Percentiles rank a stretch among this genome's conserved stretches.
Conservation (phyloP, 1,140 invertebrate species). For the Caenorhabditis briggsae region DNA sequence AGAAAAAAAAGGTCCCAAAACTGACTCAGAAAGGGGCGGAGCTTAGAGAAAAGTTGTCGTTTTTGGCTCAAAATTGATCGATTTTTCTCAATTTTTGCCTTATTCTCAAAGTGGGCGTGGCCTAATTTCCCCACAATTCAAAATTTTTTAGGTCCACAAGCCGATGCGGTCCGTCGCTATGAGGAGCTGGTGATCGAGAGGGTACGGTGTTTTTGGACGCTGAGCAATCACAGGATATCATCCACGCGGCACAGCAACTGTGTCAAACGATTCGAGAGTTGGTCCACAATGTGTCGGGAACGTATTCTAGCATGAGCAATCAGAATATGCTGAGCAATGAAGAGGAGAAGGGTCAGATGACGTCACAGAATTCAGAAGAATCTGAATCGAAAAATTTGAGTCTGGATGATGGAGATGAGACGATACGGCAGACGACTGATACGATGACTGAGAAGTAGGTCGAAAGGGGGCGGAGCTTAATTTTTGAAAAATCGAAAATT, state of each 20-base stretch:
- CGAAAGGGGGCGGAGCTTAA: neutral
- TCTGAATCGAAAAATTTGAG: neutral
- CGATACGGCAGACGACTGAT: conserved; percentile 11
- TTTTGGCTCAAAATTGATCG: neutral
- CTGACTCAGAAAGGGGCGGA: too few species aligned
- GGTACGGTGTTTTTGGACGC: conserved; percentile 65
- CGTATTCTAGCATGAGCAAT: neutral
- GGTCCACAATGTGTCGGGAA: conserved; percentile 3
- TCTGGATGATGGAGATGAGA: neutral
- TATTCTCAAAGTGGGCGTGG: too few species aligned
- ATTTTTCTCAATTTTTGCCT: neutral
- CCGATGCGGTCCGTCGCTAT: conserved; percentile 82
- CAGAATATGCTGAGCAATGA: neutral
- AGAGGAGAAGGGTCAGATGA: neutral
- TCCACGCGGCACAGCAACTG: conserved; percentile 72
- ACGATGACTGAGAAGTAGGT: conserved; percentile 56
- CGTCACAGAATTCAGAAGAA: too few species aligned
- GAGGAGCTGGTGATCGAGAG: conserved; percentile 79
- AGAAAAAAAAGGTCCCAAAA: too few species aligned
- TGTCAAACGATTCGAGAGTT: conserved; percentile 76
- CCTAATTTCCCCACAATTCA: too few species aligned
- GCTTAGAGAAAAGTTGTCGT: too few species aligned
- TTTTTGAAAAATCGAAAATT: neutral
- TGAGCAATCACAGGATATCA: conserved; percentile 66
- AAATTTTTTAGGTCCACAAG: conserved; percentile 80